Evolutionary conservation across 2,888 invertebrate genomes (phyloP), one percentile per base, ranked within the genome.

Genomic region (Euphydryas editha): DNA sequence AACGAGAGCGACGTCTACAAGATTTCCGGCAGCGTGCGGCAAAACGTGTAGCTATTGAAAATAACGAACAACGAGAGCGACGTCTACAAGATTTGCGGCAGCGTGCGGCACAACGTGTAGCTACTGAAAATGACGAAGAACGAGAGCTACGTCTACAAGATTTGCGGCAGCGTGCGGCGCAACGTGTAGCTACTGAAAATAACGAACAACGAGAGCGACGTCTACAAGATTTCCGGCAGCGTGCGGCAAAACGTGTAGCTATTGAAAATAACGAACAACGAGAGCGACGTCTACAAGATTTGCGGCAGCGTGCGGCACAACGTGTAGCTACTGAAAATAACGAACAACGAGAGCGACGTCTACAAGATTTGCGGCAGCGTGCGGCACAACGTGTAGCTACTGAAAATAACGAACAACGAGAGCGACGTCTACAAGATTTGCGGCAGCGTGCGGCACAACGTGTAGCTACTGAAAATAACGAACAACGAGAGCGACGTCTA

Each of bases 401-500:
- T 8, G 46, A 46, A 17, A 46, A n/a, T 17, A 17, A n/a, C 1
- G 46, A 46, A n/a, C 46, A 46, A 10, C 46, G 46, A 2, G 46
- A 46, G 18, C 46, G 18, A 2, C 46, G 59, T 67, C 62, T 62
- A 46, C 47, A 63, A 55, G 63, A 59, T 67, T 63, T 24, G 47
- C 65, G 60, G 36, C 46, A 65, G 55, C 60, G 55, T 60, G 62
- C 59, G 46, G 3, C 59, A 21, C 62, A 68, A 59, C 54, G 47
- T 47, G 47, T 62, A 46, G 56, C 64, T 46, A 54, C 58, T 58
- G 55, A 62, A 17, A 46, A n/a, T 17, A n/a, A n/a, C 8, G 46
- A 68, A 64, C 63, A 63, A 68, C 47, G 57, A n/a, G 61, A 68
- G 47, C 63, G 56, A 55, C 68, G 63, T 63, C 63, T 68, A 15